phyloP scores from a whole-genome alignment of 2,113 vertebrate genomes.

The Thryonomys swinderianus region DNA sequence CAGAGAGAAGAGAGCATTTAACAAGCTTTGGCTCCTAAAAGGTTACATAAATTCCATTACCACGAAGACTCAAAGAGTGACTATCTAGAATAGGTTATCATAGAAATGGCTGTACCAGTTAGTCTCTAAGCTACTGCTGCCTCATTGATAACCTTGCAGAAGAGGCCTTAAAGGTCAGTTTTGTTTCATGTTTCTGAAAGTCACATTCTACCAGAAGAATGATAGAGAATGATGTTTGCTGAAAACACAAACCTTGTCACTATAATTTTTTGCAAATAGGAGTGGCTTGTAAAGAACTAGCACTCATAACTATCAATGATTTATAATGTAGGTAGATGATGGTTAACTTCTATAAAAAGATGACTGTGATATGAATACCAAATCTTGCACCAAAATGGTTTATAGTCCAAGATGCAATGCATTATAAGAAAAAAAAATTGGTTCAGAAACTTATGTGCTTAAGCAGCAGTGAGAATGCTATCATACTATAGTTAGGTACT shows the following conservation, averaged over 20 bases:
- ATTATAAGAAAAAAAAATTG: constrained; percentile 46
- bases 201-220: constrained; percentile 37
- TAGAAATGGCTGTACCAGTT: neutral
- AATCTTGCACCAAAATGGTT: constrained; percentile 28
- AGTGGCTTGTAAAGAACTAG: neutral
- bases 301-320: neutral
- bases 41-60: neutral
- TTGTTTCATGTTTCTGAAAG: constrained; percentile 41
- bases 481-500: neutral
- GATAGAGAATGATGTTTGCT: constrained; percentile 47
- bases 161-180: constrained; percentile 25
- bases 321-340: constrained; percentile 30
- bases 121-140: constrained; percentile 19
- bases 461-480: neutral
- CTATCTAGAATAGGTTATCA: constrained; percentile 5
- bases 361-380: constrained; percentile 37
- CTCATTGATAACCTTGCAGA: neutral
- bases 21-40: constrained; percentile 49
- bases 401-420: neutral
- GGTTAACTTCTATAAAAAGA: constrained; percentile 48
- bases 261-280: constrained; percentile 14
- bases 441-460: constrained; percentile 49
- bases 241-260: neutral
- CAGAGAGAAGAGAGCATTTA: neutral
- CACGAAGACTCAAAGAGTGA: neutral